Evolutionary conservation across 2,888 invertebrate species (phyloP).

Genomic region (Isoperla grammatica): DNA sequence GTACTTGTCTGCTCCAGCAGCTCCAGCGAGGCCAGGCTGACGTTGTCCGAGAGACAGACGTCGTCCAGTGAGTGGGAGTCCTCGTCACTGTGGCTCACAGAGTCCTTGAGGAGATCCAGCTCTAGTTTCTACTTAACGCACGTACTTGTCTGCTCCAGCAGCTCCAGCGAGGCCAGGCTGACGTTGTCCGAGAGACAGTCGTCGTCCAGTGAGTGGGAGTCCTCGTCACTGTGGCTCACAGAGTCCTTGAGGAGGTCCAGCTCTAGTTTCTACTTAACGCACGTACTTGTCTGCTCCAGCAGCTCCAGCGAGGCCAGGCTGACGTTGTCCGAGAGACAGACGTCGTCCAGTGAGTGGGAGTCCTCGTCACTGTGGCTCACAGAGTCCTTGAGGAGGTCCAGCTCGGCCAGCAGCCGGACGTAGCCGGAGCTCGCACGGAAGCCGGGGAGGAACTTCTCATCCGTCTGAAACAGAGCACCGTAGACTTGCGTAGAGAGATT

Average conservation of each 20-base stretch:
- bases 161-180: slow-evolving; percentile 32
- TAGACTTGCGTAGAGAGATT: too few species aligned
- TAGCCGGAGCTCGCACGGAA: slow-evolving; percentile 64
- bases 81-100: slow-evolving; percentile 49
- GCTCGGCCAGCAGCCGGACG: slow-evolving; percentile 62
- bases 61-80: slow-evolving; percentile 52
- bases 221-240: slow-evolving; percentile 49
- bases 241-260: slow-evolving; percentile 47
- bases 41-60: slow-evolving; percentile 47
- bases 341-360: slow-evolving; percentile 50
- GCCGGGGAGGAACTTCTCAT: slow-evolving; percentile 56
- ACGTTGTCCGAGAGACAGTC: slow-evolving; percentile 47
- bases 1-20: not conserved
- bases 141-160: not conserved
- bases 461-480: slow-evolving; percentile 41
- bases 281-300: not conserved
- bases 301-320: slow-evolving; percentile 32
- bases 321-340: slow-evolving; percentile 46
- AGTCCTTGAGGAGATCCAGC: slow-evolving; percentile 49
- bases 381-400: slow-evolving; percentile 60
- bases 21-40: slow-evolving; percentile 33
- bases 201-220: slow-evolving; percentile 51
- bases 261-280: too few species aligned
- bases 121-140: too few species aligned
- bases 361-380: slow-evolving; percentile 51